Percentiles rank a stretch among this genome's conserved stretches.
These are phyloP conservation scores for Poeciliopsis turrubarensis DNA, from an alignment of 2,113 vertebrate species.

Conservation along the genomic window DNA sequence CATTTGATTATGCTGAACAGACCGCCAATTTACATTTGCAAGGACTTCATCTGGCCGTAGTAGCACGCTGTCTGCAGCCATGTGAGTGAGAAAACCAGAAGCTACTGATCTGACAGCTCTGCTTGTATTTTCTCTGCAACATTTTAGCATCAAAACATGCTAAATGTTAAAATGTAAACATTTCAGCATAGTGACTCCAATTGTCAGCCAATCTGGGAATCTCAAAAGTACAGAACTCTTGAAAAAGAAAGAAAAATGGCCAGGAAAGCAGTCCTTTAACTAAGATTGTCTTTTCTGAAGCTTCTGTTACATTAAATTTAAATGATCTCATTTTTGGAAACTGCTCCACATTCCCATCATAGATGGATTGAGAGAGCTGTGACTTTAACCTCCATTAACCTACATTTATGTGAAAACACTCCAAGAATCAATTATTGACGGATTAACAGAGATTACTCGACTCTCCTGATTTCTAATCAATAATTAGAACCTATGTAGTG, in stretches of 20 bases:
- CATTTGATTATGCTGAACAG: conserved; percentile 80
- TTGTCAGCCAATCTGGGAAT: neutral
- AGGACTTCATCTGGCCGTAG: conserved; percentile 66
- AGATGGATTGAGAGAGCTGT: conserved; percentile 2
- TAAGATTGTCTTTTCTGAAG: neutral
- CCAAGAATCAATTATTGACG: neutral
- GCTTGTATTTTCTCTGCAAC: neutral
- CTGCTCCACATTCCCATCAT: neutral
- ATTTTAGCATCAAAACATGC: neutral
- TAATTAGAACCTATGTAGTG: neutral
- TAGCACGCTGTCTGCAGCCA: conserved; percentile 22
- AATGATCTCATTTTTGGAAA: neutral
- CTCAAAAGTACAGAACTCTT: neutral
- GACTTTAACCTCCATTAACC: conserved; percentile 41
- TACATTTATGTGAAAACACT: conserved; percentile 21
- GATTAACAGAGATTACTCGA: neutral
- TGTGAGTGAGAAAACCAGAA: conserved; percentile 4
- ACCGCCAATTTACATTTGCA: conserved; percentile 81
- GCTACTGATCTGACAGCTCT: conserved; percentile 12
- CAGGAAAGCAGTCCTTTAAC: neutral
- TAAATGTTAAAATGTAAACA: neutral
- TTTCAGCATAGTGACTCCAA: neutral
- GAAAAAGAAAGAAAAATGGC: neutral
- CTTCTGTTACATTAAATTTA: neutral
- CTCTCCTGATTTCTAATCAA: neutral